phyloP scores from a whole-genome alignment of 1,140 invertebrate species.

The Nasonia giraulti region DNA sequence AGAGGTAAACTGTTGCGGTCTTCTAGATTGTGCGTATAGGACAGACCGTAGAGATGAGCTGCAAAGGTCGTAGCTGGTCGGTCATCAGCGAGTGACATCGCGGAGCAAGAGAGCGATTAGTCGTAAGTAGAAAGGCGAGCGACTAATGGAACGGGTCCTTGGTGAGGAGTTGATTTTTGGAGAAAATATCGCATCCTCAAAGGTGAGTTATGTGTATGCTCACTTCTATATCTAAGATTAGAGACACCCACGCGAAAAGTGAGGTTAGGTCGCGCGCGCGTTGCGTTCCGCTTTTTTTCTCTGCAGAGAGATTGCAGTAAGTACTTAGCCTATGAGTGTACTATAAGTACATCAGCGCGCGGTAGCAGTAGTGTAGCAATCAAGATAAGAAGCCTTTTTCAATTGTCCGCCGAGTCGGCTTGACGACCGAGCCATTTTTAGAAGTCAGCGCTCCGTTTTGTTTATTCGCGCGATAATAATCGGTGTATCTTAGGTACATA shows the following conservation, averaged over 20 bases:
- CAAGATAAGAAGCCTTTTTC: constrained; percentile 13
- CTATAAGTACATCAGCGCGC: not conserved
- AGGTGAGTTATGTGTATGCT: not conserved
- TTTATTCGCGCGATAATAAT: not conserved
- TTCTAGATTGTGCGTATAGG: not conserved
- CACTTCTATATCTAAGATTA: not conserved
- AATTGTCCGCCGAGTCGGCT: not conserved
- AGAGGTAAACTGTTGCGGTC: not conserved
- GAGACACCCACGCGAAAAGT: not conserved
- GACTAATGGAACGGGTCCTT: not conserved
- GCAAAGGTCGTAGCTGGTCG: not conserved
- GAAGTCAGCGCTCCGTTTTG: not conserved
- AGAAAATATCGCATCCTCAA: not conserved
- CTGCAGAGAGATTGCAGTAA: not conserved
- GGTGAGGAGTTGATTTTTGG: too few species aligned
- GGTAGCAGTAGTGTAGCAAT: not conserved
- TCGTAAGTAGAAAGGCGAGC: too few species aligned
- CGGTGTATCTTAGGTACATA: too few species aligned
- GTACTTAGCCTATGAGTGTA: too few species aligned
- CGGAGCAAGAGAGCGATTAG: not conserved
- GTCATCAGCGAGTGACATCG: constrained; percentile 23
- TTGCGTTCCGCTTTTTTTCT: not conserved
- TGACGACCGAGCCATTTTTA: constrained; percentile 14
- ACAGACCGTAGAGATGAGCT: not conserved
- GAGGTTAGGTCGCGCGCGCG: constrained; percentile 1